These are phyloP conservation scores for Gymnorhina tibicen DNA, from an alignment of 2,113 vertebrate species.

Conservation along the genomic window DNA sequence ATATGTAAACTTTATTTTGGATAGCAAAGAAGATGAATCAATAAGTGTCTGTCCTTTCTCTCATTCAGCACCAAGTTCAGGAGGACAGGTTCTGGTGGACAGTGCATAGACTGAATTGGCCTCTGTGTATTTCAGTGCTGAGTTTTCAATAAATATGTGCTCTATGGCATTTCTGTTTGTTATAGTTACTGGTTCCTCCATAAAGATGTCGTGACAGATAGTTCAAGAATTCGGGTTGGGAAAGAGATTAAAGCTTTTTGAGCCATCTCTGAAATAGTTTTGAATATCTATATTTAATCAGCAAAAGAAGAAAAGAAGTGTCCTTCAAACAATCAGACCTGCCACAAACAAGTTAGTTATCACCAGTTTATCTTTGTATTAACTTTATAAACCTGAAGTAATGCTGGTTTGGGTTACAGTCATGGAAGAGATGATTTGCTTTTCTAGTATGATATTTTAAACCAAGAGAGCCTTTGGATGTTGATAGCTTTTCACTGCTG, in stretches of 20 bases:
- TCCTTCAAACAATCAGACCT: neutral
- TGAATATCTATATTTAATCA: neutral
- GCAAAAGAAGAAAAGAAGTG: neutral
- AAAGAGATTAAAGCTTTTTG: neutral
- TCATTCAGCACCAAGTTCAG: neutral
- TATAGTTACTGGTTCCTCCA: neutral
- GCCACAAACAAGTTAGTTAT: neutral
- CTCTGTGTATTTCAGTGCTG: neutral
- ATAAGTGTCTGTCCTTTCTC: neutral
- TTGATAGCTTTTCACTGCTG: neutral
- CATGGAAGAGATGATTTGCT: neutral
- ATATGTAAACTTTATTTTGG: neutral
- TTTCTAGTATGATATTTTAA: neutral
- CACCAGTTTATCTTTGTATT: neutral
- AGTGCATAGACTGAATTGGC: accelerated
- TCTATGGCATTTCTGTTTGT: neutral
- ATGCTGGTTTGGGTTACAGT: neutral
- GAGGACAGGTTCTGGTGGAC: neutral
- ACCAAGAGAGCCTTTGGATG: neutral
- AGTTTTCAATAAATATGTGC: neutral
- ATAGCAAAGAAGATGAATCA: neutral
- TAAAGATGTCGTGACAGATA: neutral
- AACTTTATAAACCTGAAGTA: neutral
- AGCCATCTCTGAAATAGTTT: neutral
- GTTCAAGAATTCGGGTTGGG: neutral